phyloP scores from a whole-genome alignment of 2,888 invertebrate genomes.

The Pyrgus malvae region DNA sequence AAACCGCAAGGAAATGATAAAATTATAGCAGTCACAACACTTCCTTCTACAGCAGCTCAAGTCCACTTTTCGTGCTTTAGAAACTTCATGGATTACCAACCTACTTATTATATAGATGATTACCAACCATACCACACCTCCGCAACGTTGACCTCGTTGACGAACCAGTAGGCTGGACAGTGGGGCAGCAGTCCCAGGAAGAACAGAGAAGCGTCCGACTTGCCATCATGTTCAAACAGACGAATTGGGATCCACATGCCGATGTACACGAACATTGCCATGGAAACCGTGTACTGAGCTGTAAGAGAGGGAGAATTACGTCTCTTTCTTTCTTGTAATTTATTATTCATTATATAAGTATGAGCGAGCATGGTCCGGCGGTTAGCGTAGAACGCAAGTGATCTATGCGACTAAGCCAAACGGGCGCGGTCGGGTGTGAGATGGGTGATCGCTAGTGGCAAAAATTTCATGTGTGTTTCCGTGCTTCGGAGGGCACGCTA shows the following conservation, averaged over 20 bases:
- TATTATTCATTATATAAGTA: too few relatives aligned
- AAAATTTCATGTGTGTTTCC: too few relatives aligned
- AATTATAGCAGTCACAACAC: too few relatives aligned
- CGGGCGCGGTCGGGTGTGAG: too few relatives aligned
- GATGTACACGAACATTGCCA: slow-evolving; percentile 45
- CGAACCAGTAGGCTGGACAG: slow-evolving; percentile 53
- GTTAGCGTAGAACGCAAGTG: too few relatives aligned
- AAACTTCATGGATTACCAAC: not conserved
- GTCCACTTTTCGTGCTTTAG: too few relatives aligned
- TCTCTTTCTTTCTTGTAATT: not conserved
- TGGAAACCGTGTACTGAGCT: slow-evolving; percentile 50
- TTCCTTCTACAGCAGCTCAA: too few relatives aligned
- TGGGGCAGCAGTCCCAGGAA: slow-evolving; percentile 53
- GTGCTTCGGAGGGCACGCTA: too few relatives aligned
- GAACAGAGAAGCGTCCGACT: slow-evolving; percentile 20
- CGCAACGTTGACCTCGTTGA: slow-evolving; percentile 43
- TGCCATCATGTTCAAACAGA: slow-evolving; percentile 5
- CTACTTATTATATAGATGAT: not conserved
- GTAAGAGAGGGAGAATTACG: slow-evolving; percentile 4
- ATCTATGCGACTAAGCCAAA: too few relatives aligned
- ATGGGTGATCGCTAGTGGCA: too few relatives aligned
- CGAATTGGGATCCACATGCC: slow-evolving; percentile 40
- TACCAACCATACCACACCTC: slow-evolving; percentile 52
- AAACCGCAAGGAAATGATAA: too few relatives aligned
- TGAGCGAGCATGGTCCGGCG: too few relatives aligned